Conservation (phyloP, 37 sponge, comb jelly and placozoan genomes). For the Halisarca cf. caerulea region DNA sequence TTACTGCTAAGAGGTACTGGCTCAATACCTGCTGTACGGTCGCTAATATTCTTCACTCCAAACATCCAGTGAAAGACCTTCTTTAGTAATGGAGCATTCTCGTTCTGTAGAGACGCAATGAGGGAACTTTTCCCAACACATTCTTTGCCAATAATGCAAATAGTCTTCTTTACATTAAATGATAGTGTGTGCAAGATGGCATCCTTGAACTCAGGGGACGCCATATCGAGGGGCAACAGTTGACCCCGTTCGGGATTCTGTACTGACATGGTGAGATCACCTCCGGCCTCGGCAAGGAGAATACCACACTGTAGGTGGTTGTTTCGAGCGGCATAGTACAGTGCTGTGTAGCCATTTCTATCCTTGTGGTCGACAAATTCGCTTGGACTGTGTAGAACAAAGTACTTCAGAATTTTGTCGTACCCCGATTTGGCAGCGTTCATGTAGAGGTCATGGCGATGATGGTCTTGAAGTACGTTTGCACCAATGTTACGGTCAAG, state of each 20-base stretch:
- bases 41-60: background rate
- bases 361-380: too few relatives aligned
- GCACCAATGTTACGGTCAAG: too few relatives aligned
- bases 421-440: too few relatives aligned
- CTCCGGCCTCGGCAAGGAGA: slow-evolving; percentile 1
- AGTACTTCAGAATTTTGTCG: too few relatives aligned
- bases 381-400: too few relatives aligned
- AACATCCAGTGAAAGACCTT: background rate
- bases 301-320: background rate
- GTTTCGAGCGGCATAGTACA: background rate
- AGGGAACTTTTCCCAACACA: background rate
- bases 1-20: background rate
- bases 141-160: slow-evolving; percentile 8
- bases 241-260: too few relatives aligned
- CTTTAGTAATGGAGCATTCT: background rate
- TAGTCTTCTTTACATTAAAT: background rate
- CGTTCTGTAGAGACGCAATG: background rate
- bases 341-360: background rate
- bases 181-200: too few relatives aligned
- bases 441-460: too few relatives aligned
- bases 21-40: slow-evolving; percentile 14
- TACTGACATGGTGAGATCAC: background rate
- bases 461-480: too few relatives aligned
- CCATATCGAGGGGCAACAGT: too few relatives aligned
- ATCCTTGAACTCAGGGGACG: too few relatives aligned